These are phyloP conservation scores for Peromyscus nudipes DNA, from an alignment of 2,797 vertebrate species.

Conservation along the genomic window DNA sequence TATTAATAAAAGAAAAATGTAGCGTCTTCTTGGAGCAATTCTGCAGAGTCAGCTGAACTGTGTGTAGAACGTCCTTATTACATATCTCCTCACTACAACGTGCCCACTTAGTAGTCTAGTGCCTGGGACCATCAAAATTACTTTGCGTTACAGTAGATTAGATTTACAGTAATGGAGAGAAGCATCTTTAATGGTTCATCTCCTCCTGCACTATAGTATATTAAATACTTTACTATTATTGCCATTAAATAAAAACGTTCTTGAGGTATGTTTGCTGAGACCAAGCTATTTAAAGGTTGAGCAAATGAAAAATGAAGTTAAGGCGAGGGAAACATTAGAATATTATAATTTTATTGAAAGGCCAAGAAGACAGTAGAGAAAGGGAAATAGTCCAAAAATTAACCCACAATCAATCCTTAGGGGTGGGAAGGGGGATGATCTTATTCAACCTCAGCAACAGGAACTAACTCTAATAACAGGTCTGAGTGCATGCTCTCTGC, in stretches of 20 bases:
- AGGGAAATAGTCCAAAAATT: not conserved
- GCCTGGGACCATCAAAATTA: conserved; percentile 67
- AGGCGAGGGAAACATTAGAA: not conserved
- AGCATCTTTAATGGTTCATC: not conserved
- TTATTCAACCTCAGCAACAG: not conserved
- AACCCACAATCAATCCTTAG: not conserved
- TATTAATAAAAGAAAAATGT: conserved; percentile 72
- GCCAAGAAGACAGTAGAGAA: not conserved
- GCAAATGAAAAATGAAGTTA: not conserved
- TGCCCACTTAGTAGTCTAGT: conserved; percentile 47
- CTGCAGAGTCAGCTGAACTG: conserved; percentile 69
- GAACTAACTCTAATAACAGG: not conserved
- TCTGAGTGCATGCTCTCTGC: not conserved
- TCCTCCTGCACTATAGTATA: not conserved
- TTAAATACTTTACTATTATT: conserved; percentile 55
- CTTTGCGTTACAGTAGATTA: conserved; percentile 64
- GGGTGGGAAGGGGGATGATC: not conserved
- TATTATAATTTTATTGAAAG: not conserved
- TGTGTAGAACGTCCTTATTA: not conserved
- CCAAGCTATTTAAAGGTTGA: conserved; percentile 53
- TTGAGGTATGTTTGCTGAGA: conserved; percentile 53
- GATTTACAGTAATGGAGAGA: conserved; percentile 62
- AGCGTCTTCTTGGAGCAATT: conserved; percentile 38
- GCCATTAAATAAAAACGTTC: conserved; percentile 57
- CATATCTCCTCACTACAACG: not conserved